Evolutionary conservation across 2,797 vertebrate species (phyloP).

Genomic region (Macrochelys suwanniensis): DNA sequence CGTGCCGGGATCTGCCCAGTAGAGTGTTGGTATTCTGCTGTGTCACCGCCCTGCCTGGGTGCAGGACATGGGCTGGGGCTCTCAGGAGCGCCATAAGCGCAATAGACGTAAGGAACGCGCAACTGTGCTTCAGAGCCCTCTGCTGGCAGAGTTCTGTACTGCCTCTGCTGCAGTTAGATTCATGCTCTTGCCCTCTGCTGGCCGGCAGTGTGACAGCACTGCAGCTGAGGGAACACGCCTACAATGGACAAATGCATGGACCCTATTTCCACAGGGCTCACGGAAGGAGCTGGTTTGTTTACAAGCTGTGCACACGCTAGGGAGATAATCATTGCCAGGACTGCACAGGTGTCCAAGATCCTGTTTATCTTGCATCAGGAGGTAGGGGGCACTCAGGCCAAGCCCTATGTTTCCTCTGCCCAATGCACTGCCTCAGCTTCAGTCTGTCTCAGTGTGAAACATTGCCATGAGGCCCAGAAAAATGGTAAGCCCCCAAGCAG

Average conservation of each 20-base stretch:
- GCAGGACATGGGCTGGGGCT: neutral
- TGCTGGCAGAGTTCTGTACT: neutral
- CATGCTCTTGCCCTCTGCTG: neutral
- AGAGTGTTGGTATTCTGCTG: fast-evolving
- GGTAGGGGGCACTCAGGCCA: neutral
- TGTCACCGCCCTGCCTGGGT: neutral
- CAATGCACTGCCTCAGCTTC: fast-evolving
- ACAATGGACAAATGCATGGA: fast-evolving
- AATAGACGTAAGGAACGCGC: neutral
- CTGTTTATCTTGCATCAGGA: neutral
- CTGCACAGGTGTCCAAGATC: neutral
- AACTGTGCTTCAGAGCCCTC: neutral
- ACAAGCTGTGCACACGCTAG: no score
- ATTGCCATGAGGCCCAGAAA: neutral
- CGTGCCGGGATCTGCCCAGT: neutral
- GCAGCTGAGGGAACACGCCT: neutral
- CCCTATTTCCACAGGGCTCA: neutral
- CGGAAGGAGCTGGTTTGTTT: no score
- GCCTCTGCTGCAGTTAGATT: neutral
- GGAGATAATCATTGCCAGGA: neutral
- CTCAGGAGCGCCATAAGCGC: fast-evolving
- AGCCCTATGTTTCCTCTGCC: neutral
- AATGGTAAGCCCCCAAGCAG: neutral
- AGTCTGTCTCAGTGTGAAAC: neutral
- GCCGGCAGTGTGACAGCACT: neutral